Conservation (phyloP, 2,888 invertebrate genomes). For the Tinea pellionella region DNA sequence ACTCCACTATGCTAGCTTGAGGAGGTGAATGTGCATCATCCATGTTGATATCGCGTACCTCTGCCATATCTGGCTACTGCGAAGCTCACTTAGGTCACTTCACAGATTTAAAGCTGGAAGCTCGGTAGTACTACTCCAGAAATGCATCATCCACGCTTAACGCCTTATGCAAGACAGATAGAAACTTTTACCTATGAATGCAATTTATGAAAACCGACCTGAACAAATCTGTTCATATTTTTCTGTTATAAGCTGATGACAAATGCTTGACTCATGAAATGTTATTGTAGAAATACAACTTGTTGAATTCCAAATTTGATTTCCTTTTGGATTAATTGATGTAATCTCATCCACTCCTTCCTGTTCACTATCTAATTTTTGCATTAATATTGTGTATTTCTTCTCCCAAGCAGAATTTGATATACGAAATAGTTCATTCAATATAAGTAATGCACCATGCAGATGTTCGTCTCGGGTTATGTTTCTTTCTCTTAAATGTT, state of each 20-base stretch:
- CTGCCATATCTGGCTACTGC: too few species aligned
- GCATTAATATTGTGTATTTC: constrained; percentile 79
- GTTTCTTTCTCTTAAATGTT: constrained; percentile 65
- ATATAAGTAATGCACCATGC: constrained; percentile 90
- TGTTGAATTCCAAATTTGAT: constrained; percentile 37
- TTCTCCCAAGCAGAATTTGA: constrained; percentile 90
- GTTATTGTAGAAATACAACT: constrained; percentile 47
- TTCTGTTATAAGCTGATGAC: constrained; percentile 84
- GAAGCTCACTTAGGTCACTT: too few species aligned
- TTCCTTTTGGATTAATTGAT: constrained; percentile 60
- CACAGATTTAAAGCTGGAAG: too few species aligned
- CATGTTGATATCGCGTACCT: too few species aligned
- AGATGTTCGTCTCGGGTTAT: constrained; percentile 89
- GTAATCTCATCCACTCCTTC: constrained; percentile 62
- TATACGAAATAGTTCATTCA: constrained; percentile 93
- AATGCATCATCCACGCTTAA: too few species aligned
- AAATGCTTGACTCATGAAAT: constrained; percentile 85
- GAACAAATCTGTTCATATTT: constrained; percentile 85
- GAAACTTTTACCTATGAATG: too few species aligned
- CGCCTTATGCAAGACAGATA: too few species aligned
- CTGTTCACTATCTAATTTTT: constrained; percentile 63
- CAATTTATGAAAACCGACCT: constrained; percentile 32
- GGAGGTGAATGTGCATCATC: too few species aligned
- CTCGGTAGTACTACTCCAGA: too few species aligned
- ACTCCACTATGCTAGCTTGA: too few species aligned